Evolutionary conservation across 2,888 invertebrate genomes (phyloP), one percentile per base, ranked within the genome.

Genomic region (Aspidiotus rigidus): DNA sequence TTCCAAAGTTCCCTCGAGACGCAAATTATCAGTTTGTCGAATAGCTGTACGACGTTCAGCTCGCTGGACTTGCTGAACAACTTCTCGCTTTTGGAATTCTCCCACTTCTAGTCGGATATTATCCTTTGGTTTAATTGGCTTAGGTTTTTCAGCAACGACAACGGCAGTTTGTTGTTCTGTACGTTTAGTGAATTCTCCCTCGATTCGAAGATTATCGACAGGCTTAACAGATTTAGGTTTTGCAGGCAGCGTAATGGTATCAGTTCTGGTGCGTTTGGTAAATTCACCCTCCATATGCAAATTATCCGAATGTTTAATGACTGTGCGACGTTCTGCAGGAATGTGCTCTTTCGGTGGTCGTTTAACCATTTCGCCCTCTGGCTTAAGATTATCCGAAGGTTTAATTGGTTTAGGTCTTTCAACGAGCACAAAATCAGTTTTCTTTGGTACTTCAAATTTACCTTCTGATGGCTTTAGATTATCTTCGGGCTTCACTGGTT

Each of bases 151-250:
- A 11, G 53, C 53, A 16, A 64, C 54, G 9, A 55, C 41, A 39
- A 39, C 39, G 10, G 57, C 44, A 40, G 53, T 49, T 69, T 69
- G 44, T 11, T 57, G 0, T 0, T 77, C 78, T 17, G 74, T 77
- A 8, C 82, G 82, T 72, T 77, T 77, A 63, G 81, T 80, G 72
- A 84, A 83, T 0, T 84, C 83, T 0, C 86, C 86, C 75, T 85
- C 86, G 0, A 84, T 81, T 61, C 80, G 81, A 0, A 88, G 77
- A 76, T 88, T 88, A 75, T 88, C 86, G 72, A 79, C 73, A 0
- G 81, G 82, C 71, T 73, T 74, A 72, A 73, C 78, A 77, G 70
- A 78, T 78, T 53, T 75, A 70, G 0, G 76, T 78, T 17, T 72
- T 55, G 78, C 79, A 39, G 62, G 42, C 42, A 16, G 40, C 2